Evolutionary conservation across 2,888 invertebrate species (phyloP), one percentile per base, ranked within the genome.

Genomic region (Drosophila bunnanda): DNA sequence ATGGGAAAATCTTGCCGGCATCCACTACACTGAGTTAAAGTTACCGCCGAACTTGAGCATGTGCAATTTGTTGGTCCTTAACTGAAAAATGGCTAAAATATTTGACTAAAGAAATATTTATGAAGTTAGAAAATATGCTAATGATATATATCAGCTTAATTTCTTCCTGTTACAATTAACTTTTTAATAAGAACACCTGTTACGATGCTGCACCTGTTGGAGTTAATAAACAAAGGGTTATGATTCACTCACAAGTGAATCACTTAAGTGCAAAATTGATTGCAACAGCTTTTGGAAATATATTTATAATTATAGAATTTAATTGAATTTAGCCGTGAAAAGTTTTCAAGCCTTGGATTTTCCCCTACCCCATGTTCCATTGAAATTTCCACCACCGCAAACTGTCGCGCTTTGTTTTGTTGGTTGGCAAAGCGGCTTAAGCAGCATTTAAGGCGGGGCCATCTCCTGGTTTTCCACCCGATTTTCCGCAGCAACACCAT

Each of bases 351-450:
- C 15, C 15, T n/a, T 9, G 13, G 2, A 15, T 12, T 36, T 22
- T 1, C 2, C 28, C 10, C 12, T 13, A 9, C 2, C 32, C 15
- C 15, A 20, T 1, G 4, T 12, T 44, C 3, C 17, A 15, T 41
- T 38, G 1, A 38, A 38, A 28, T 28, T 62, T 25, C n/a, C 28
- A 25, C 9, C 34, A 15, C 55, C 34, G 30, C 46, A 46, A 50
- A 30, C 36, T 48, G 44, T 61, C 43, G 46, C 48, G 39, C 53
- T 72, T 48, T 46, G 44, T 60, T 59, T 67, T 65, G 65, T 50
- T 64, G 65, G 69, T 44, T 57, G 39, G 50, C 25, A 68, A 69
- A 70, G 58, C 53, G n/a, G 70, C 59, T 71, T 50, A 50, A 22
- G 39, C 43, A 28, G 41, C 58, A 41, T 59, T 50, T 41, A 58